Conservation (phyloP, 2,113 vertebrate genomes). For the Proterorhinus semilunaris region DNA sequence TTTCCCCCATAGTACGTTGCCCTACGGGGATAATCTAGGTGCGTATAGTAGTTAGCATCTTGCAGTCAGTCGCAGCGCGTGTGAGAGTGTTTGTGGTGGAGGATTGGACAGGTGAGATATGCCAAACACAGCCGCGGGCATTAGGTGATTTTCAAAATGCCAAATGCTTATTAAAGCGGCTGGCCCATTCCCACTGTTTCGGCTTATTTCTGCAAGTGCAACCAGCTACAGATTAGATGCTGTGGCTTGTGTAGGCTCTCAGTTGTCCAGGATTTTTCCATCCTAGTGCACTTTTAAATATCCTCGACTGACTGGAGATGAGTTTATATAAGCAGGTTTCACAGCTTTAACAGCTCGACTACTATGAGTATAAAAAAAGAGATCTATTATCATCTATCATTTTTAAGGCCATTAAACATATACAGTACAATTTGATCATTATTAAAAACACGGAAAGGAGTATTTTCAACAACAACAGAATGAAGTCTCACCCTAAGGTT, state of each 20-base stretch:
- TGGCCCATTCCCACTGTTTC: background rate
- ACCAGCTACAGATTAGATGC: no score
- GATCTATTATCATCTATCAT: background rate
- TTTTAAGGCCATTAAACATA: background rate
- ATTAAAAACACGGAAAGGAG: background rate
- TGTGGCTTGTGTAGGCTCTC: no score
- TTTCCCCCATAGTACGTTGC: no score
- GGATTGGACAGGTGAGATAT: conserved; percentile 3
- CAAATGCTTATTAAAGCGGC: background rate
- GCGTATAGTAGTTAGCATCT: background rate
- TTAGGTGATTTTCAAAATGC: conserved; percentile 1
- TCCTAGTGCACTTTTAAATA: no score
- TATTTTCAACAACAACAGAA: no score
- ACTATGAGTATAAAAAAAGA: no score
- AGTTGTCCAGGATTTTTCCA: no score
- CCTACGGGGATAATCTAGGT: no score
- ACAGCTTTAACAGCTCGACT: no score
- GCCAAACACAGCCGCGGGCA: conserved; percentile 1
- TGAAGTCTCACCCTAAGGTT: conserved; percentile 87
- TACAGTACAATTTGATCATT: background rate
- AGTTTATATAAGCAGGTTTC: no score
- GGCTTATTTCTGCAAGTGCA: no score
- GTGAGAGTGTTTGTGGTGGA: background rate
- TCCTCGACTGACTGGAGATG: no score
- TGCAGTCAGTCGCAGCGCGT: background rate